Percentiles rank a stretch among this genome's conserved stretches.
Conservation (phyloP, 2,113 vertebrate species). For the Mustelus asterias region DNA sequence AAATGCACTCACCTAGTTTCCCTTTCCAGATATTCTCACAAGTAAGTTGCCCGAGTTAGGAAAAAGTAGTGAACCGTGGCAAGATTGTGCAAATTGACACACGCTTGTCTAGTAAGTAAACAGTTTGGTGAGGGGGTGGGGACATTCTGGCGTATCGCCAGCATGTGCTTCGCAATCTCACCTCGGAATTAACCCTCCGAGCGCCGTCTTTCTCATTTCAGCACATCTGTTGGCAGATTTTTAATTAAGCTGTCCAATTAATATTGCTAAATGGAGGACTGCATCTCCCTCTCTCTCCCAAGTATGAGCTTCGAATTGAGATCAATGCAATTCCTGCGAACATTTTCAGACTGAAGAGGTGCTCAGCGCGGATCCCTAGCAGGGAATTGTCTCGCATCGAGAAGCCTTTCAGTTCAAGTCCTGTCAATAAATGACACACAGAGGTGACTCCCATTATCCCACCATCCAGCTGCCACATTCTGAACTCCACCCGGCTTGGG, state of each 20-base stretch:
- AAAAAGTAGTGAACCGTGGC: not conserved
- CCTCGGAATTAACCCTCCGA: conserved; percentile 5
- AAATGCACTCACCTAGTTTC: not conserved
- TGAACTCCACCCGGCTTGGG: not conserved
- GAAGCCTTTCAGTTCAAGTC: not conserved
- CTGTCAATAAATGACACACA: not conserved
- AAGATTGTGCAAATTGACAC: not conserved
- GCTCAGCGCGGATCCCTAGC: no score
- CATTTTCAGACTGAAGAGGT: not conserved
- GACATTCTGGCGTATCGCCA: not conserved
- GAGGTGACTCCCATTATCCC: not conserved
- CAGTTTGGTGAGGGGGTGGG: not conserved
- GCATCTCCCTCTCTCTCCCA: no score
- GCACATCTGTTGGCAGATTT: conserved; percentile 31
- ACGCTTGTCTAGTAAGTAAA: not conserved
- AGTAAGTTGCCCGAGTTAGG: not conserved
- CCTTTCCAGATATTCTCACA: conserved; percentile 6
- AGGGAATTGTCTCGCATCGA: not conserved
- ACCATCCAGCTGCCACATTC: not conserved
- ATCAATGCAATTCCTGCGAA: not conserved
- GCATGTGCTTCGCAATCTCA: not conserved
- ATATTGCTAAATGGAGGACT: not conserved
- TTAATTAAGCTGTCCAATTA: conserved; percentile 36
- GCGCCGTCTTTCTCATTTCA: not conserved
- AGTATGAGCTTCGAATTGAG: not conserved